Conservation (phyloP, 2,113 vertebrate genomes). For the Pteropus alecto region DNA sequence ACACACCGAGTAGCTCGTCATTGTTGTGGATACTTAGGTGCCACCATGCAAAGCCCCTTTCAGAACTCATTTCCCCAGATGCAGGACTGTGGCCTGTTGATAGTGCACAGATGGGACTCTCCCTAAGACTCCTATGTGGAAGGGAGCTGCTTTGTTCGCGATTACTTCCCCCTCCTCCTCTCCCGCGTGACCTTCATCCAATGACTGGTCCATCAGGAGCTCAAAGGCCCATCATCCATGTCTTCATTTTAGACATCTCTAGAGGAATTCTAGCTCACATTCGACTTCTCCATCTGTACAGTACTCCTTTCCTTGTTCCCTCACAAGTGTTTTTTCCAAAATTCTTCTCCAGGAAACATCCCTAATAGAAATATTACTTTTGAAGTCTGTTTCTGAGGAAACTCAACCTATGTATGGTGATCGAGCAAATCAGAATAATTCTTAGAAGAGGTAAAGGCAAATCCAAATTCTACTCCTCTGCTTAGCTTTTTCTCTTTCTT, state of each 20-base stretch:
- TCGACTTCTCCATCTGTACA: not conserved
- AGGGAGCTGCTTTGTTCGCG: not conserved
- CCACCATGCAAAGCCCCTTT: fast-evolving
- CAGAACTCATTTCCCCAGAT: not conserved
- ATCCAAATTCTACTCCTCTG: not conserved
- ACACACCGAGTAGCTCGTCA: not conserved
- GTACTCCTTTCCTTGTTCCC: not conserved
- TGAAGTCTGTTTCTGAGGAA: not conserved
- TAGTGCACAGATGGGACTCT: not conserved
- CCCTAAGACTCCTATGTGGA: not conserved
- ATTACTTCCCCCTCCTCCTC: no score
- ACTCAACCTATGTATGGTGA: not conserved
- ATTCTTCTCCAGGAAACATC: not conserved
- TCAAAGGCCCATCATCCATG: not conserved
- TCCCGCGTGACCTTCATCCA: not conserved
- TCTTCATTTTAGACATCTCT: not conserved
- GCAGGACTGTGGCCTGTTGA: not conserved
- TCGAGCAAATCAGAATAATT: not conserved
- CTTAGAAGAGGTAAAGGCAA: not conserved
- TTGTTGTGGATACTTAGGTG: not conserved
- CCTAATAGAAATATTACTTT: not conserved
- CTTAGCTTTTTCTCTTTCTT: not conserved
- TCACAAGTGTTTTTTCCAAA: not conserved
- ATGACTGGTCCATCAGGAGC: not conserved
- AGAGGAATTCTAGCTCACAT: not conserved